Base-by-base conservation (phyloP, 2,888 invertebrate species). In the Diaprepes abbreviatus region DNA sequence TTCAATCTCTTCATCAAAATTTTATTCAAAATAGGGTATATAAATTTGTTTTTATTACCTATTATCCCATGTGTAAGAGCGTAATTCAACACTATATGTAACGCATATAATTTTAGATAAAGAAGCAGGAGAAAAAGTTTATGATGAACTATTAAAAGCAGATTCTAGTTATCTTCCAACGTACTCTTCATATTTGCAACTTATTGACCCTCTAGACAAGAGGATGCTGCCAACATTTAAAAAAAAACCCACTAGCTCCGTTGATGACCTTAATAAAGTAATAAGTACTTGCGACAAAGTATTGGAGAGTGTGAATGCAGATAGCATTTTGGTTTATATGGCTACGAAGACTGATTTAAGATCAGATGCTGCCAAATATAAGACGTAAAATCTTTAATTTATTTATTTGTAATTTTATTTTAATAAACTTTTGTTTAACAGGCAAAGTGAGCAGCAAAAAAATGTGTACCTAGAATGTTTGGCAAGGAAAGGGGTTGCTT, bases 281-380 rank as follows among this genome's bases (percentile, higher is more conserved):
- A 85, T 91, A 33, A 84, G 86, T 12, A 84, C 92, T 21, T 86
- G 91, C 77, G 86, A 93, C 81, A 84, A 90, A 82, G 90, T 93
- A 14, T 85, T 94, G 57, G 85, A 86, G 6, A 87, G 89, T 71
- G 90, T 96, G 17, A 93, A 96, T 81, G 90, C 91, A 74, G 91
- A 92, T 16, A 90, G 91, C 74, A 83, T 98, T 72, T 86, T 97
- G 24, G 91, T 93, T 0, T 93, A 92, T 81, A 89, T 92, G 73
- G 97, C 97, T 3, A 88, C 93, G 77, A 97, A 96, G 85, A 89
- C 89, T 67, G 96, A 97, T 83, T 89, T 89, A n/a, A 87, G 94
- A 58, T 84, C 89, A 0, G 96, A 97, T 81, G 94, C 96, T 1
- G 85, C 86, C 35, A 94, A 73, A 50, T 19, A 64, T 28, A 73